Evolutionary conservation across 2,797 vertebrate genomes (phyloP).

Genomic region (Limosa lapponica): DNA sequence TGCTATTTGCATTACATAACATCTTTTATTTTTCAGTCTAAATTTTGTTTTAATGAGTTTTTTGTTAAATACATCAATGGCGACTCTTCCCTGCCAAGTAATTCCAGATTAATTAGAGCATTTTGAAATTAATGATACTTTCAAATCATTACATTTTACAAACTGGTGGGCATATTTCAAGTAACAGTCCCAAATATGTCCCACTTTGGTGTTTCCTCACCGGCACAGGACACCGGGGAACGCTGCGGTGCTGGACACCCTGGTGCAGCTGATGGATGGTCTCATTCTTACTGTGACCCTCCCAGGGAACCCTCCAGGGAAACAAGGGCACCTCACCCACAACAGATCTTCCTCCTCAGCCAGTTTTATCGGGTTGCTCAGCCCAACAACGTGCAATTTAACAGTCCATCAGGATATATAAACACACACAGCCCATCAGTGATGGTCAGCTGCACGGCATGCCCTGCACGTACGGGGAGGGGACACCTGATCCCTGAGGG

Average conservation of each 20-base stretch:
- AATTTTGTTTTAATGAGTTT: constrained; percentile 46
- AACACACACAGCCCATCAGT: rapidly evolving
- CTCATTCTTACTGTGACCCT: background rate
- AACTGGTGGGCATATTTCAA: background rate
- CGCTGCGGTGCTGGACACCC: rapidly evolving
- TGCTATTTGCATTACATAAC: background rate
- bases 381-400: background rate
- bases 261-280: rapidly evolving
- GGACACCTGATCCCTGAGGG: background rate
- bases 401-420: rapidly evolving
- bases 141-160: background rate
- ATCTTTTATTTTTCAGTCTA: constrained; percentile 17
- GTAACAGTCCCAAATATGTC: background rate
- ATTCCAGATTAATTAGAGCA: constrained; percentile 1
- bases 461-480: rapidly evolving
- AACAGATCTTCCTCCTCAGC: background rate
- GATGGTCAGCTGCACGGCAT: background rate
- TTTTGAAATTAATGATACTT: background rate
- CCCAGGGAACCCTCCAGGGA: background rate
- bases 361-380: background rate
- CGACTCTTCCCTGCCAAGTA: background rate
- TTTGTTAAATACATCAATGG: constrained; percentile 42
- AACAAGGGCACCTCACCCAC: background rate
- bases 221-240: background rate
- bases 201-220: background rate